phyloP scores from a whole-genome alignment of 1,140 invertebrate species.

The Eriocheir sinensis region DNA sequence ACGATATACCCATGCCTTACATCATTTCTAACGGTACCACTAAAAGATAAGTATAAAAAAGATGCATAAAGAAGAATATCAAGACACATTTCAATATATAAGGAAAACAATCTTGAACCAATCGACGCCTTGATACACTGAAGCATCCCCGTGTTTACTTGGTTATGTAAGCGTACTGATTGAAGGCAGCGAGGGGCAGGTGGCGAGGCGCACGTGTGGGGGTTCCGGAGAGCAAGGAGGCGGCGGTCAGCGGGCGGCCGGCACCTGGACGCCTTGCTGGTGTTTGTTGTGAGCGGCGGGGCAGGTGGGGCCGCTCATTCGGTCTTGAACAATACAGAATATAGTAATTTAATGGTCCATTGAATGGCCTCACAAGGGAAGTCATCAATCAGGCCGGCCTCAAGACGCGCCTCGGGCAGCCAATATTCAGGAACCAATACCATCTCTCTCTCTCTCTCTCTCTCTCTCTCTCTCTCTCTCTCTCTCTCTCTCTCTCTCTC shows the following conservation, averaged over 20 bases:
- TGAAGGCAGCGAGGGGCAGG: not conserved
- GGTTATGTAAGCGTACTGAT: not conserved
- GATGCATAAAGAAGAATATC: too few relatives aligned
- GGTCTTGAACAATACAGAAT: constrained; percentile 59
- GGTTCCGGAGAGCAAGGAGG: not conserved
- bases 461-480: constrained; percentile 54
- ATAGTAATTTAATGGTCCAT: constrained; percentile 65
- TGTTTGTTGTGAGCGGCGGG: not conserved
- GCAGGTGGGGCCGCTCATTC: constrained; percentile 19
- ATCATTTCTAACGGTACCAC: not conserved
- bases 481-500: constrained; percentile 65
- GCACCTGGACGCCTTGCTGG: not conserved
- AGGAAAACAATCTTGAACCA: too few relatives aligned
- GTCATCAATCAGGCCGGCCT: constrained; percentile 45
- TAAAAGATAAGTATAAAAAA: not conserved
- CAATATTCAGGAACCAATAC: constrained; percentile 36
- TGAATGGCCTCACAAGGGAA: constrained; percentile 62
- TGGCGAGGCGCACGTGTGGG: not conserved
- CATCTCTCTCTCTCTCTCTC: not conserved
- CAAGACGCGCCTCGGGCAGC: constrained; percentile 36
- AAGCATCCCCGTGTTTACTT: too few relatives aligned
- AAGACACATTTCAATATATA: too few relatives aligned
- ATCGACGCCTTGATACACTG: too few relatives aligned
- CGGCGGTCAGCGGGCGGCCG: not conserved
- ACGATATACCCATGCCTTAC: not conserved